These are phyloP conservation scores for Anguilla obscura DNA, from an alignment of 2,797 vertebrate species.

Conservation along the genomic window DNA sequence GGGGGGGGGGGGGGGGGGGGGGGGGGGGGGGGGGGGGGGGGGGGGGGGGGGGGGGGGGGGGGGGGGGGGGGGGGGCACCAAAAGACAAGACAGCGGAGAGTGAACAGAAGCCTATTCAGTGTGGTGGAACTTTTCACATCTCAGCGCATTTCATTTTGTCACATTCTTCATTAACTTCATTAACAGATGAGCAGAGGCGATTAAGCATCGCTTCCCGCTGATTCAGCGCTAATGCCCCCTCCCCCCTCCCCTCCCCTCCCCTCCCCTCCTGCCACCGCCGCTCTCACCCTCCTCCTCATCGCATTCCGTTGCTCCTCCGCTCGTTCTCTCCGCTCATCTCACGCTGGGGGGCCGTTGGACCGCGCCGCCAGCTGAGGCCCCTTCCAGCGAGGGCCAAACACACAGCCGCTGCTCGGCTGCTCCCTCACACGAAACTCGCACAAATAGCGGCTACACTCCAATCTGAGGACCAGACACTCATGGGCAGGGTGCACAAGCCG, in stretches of 20 bases:
- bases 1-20: conserved; percentile 42
- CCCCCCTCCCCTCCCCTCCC: conserved; percentile 24
- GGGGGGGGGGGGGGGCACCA: conserved; percentile 47
- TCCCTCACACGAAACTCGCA: conserved; percentile 24
- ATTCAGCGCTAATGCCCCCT: conserved; percentile 71
- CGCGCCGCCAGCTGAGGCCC: conserved; percentile 56
- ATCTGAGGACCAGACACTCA: not conserved
- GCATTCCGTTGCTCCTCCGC: conserved; percentile 53
- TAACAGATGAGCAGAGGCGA: conserved; percentile 83
- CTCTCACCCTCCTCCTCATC: conserved; percentile 45
- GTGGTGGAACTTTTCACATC: conserved; percentile 82
- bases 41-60: conserved; percentile 37
- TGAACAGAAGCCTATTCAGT: conserved; percentile 73
- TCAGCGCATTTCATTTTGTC: conserved; percentile 82
- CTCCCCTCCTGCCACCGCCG: conserved; percentile 30
- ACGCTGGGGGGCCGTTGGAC: conserved; percentile 61
- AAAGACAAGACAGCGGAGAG: conserved; percentile 51
- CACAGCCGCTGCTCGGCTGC: conserved; percentile 27
- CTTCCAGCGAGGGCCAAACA: conserved; percentile 39
- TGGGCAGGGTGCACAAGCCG: not conserved
- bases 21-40: conserved; percentile 37
- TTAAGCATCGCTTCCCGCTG: conserved; percentile 79
- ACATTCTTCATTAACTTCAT: conserved; percentile 86
- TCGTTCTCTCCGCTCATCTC: conserved; percentile 48
- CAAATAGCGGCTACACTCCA: not conserved